phyloP scores from a whole-genome alignment of 2,113 vertebrate genomes.

The Illadopsis cleaveri region DNA sequence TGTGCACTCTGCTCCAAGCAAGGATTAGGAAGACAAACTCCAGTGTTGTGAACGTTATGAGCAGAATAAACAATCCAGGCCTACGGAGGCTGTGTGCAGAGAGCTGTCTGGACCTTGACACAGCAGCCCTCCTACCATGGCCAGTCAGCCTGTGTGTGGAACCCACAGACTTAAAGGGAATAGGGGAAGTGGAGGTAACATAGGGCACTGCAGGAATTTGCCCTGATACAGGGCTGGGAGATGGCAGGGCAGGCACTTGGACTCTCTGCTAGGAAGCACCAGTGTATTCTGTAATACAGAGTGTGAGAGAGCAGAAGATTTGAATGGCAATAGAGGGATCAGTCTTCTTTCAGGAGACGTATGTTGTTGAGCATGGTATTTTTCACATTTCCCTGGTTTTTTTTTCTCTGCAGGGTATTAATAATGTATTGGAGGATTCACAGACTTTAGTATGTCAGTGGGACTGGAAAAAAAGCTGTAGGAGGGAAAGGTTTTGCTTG shows the following conservation, averaged over 20 bases:
- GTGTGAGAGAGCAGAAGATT: not conserved
- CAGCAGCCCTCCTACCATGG: not conserved
- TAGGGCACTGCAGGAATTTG: not conserved
- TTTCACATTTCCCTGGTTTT: not conserved
- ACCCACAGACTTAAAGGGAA: not conserved
- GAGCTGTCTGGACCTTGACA: not conserved
- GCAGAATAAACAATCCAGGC: not conserved
- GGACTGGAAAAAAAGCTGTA: not conserved
- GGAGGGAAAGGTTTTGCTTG: not conserved
- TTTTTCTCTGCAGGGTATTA: not conserved
- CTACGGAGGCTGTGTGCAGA: not conserved
- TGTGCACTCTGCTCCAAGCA: not conserved
- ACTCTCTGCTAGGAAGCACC: not conserved
- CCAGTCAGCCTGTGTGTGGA: not conserved
- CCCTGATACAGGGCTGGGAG: rapidly evolving
- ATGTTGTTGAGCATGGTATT: not conserved
- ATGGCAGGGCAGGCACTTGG: not conserved
- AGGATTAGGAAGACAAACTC: not conserved
- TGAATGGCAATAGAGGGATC: not conserved
- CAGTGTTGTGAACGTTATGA: not conserved
- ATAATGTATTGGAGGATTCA: not conserved
- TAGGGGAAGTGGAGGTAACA: not conserved
- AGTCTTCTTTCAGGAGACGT: not conserved
- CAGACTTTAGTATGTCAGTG: not conserved
- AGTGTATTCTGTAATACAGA: not conserved